Percentiles rank a stretch among this genome's conserved stretches.
Conservation (phyloP, 1,140 invertebrate genomes). For the Marisa cornuarietis region DNA sequence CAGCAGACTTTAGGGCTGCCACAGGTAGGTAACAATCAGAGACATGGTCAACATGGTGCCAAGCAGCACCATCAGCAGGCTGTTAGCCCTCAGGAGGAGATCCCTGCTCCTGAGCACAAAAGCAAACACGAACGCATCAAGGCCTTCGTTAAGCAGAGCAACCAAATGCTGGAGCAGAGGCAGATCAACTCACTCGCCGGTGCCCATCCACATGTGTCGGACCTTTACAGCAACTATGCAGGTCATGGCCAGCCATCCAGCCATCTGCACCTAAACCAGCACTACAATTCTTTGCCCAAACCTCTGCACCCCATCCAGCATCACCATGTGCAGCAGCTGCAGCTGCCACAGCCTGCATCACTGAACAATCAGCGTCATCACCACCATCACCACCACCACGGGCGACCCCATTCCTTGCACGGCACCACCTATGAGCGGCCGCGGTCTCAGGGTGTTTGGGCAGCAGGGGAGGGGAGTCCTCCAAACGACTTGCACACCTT, state of each 20-base stretch:
- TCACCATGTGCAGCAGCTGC: slow-evolving; percentile 4
- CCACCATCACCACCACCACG: slow-evolving; percentile 8
- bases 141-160: slow-evolving; percentile 19
- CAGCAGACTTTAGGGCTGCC: slow-evolving; percentile 3
- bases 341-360: not conserved
- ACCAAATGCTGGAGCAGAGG: slow-evolving; percentile 22
- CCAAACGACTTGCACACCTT: slow-evolving; percentile 23
- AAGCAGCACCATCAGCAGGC: slow-evolving; percentile 4
- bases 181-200: not conserved
- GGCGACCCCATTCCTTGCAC: slow-evolving; percentile 15
- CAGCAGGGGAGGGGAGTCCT: not conserved
- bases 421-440: slow-evolving; percentile 29
- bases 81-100: not conserved
- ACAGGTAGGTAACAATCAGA: not conserved
- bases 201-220: too few species aligned
- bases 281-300: slow-evolving; percentile 10
- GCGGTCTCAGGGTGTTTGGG: slow-evolving; percentile 28
- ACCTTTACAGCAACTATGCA: too few species aligned
- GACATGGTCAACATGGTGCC: not conserved
- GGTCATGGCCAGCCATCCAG: not conserved
- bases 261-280: not conserved
- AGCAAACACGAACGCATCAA: slow-evolving; percentile 24
- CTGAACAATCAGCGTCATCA: slow-evolving; percentile 15
- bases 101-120: not conserved
- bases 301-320: not conserved